Evolutionary conservation across 2,797 vertebrate species (phyloP), one percentile per base, ranked within the genome.

Genomic region (Fistularia tabacaria): DNA sequence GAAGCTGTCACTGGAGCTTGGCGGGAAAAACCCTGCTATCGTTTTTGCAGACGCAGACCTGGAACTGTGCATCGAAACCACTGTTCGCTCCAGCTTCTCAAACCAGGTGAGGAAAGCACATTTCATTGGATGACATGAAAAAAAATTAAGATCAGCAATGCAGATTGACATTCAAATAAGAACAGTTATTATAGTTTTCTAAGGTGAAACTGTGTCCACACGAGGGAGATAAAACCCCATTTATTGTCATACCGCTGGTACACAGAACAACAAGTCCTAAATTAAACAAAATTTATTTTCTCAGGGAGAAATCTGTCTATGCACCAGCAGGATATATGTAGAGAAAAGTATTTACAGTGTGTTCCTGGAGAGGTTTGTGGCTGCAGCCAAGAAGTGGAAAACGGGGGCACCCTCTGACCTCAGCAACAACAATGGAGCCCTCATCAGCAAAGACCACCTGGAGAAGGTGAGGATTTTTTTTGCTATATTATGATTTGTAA

Each of bases 321-420:
- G 95, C 61, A 99, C 96, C 76, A 98, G 96, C 72, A 93, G 97
- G 77, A 95, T 99, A 76, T 99, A 97, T 72, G 94, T 99, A 37
- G 94, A 99, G 80, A 91, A 79, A 50, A 92, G 87, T 42, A 90
- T 98, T 84, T 99, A 93, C 75, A 62, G 55, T 2, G 85, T 93
- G 42, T 98, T 99, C 87, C 82, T 99, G 66, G 81, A 91, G 73
- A 93, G 57, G 46, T 99, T 99, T 88, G 93, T 98, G 62, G 89
- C 92, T 65, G 93, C 92, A 38, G 65, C 91, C 7, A 94, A 85
- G 71, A 92, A 89, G 59, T 98, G 94, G 95, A 98, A 92, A 81
- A 94, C 93, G 0, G 95, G 96, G 0, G 57, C 67, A 14, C 96
- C 97, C 6, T 92, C 91, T 36, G 94, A 99, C 62, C 85, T 91